These are phyloP conservation scores for Orientallactaga sibirica DNA, from an alignment of 2,797 vertebrate genomes.

Conservation along the genomic window DNA sequence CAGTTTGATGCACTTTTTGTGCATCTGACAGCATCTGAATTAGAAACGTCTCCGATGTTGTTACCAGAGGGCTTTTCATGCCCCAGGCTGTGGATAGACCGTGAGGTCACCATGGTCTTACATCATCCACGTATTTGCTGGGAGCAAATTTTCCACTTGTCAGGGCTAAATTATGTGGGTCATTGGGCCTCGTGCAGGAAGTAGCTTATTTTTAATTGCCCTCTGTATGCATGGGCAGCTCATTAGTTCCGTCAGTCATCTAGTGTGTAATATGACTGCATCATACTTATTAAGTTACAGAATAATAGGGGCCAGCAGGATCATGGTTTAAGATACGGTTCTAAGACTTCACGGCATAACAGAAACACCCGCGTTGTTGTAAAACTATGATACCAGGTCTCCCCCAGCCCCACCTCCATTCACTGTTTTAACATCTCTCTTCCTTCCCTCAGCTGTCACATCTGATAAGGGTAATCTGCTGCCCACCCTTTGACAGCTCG, in stretches of 20 bases:
- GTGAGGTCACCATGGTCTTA: background rate
- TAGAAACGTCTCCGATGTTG: constrained; percentile 63
- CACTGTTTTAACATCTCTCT: background rate
- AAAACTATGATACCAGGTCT: background rate
- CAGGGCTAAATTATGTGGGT: background rate
- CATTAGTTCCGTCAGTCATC: background rate
- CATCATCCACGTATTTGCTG: background rate
- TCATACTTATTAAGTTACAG: background rate
- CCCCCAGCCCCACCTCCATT: background rate
- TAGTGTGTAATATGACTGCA: background rate
- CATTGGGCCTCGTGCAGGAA: background rate
- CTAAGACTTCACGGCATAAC: background rate
- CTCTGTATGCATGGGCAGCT: background rate
- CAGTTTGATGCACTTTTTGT: constrained; percentile 71
- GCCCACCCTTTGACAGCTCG: background rate
- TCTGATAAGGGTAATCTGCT: background rate
- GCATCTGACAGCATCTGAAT: constrained; percentile 70
- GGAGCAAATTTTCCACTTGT: constrained; percentile 2
- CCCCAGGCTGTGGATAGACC: background rate
- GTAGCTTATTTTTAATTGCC: constrained; percentile 11
- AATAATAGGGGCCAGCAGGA: background rate
- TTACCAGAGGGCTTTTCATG: constrained; percentile 11
- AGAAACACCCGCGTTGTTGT: background rate
- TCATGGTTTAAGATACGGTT: background rate
- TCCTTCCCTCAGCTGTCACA: accelerated